Evolutionary conservation across 2,888 invertebrate genomes (phyloP).

Genomic region (Iphiclides podalirius): DNA sequence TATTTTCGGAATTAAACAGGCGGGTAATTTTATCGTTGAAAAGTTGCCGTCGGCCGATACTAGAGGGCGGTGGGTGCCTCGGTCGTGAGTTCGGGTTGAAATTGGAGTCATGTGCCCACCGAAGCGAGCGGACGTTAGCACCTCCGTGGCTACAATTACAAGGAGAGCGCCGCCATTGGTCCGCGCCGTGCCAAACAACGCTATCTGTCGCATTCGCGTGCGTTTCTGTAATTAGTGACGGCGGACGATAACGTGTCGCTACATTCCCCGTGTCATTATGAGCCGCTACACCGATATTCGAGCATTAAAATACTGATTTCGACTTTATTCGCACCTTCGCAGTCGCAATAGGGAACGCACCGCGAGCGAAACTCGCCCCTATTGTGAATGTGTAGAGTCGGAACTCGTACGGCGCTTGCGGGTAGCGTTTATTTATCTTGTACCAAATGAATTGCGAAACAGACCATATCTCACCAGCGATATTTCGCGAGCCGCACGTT

Average conservation of each 20-base stretch:
- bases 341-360: no score
- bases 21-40: no score
- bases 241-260: no score
- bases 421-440: not conserved
- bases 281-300: conserved; percentile 56
- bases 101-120: conserved; percentile 38
- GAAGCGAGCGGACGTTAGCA: conserved; percentile 36
- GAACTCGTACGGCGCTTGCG: not conserved
- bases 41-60: not conserved
- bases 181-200: conserved; percentile 11
- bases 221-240: conserved; percentile 66
- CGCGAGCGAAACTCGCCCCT: not conserved
- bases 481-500: conserved; percentile 3
- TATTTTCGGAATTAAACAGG: no score
- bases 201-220: conserved; percentile 48
- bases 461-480: not conserved
- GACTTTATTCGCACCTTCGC: no score
- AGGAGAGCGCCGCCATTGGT: conserved; percentile 43
- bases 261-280: conserved; percentile 54
- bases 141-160: conserved; percentile 47
- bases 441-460: not conserved
- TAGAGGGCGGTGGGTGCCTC: not conserved
- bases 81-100: conserved; percentile 34
- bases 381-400: no score
- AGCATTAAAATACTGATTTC: conserved; percentile 55